Evolutionary conservation across 2,888 invertebrate genomes (phyloP).

Genomic region (Hydrotaea diabolus): DNA sequence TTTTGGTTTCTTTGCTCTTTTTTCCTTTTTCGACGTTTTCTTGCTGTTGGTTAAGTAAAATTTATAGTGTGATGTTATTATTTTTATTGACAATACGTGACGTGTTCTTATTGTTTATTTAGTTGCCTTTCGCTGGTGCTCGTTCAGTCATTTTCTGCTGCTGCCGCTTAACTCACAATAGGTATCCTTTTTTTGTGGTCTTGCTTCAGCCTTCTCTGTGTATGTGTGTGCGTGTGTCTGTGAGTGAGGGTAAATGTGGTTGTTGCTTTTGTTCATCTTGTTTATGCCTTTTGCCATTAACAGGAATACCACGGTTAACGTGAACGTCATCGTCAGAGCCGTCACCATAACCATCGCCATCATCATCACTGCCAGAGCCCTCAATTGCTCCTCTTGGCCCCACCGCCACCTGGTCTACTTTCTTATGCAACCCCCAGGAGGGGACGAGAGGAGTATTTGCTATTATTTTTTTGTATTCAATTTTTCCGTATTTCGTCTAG

Average conservation of each 20-base stretch:
- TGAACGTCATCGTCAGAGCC: not conserved
- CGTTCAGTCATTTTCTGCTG: slow-evolving; percentile 12
- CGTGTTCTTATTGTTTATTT: slow-evolving; percentile 73
- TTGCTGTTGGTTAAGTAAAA: slow-evolving; percentile 70
- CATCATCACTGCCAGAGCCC: not conserved
- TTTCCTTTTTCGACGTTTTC: not conserved
- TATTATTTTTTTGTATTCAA: not conserved
- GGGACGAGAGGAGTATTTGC: not conserved
- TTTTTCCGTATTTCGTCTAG: too few relatives aligned
- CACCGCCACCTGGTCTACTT: not conserved
- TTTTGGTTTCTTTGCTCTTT: slow-evolving; percentile 12
- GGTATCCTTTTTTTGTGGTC: slow-evolving; percentile 27
- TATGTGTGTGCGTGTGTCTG: not conserved
- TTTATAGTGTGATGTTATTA: slow-evolving; percentile 78
- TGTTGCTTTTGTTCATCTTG: slow-evolving; percentile 37
- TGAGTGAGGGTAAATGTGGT: not conserved
- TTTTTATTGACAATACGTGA: slow-evolving; percentile 80
- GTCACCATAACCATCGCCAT: not conserved
- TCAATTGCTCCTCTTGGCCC: not conserved
- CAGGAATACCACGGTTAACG: not conserved
- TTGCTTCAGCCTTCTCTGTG: not conserved
- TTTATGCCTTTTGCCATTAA: slow-evolving; percentile 36
- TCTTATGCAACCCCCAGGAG: not conserved
- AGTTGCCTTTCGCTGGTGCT: slow-evolving; percentile 54
- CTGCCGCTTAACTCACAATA: not conserved